Base-by-base conservation (phyloP, 2,888 invertebrate species). In the Magallana nippona region DNA sequence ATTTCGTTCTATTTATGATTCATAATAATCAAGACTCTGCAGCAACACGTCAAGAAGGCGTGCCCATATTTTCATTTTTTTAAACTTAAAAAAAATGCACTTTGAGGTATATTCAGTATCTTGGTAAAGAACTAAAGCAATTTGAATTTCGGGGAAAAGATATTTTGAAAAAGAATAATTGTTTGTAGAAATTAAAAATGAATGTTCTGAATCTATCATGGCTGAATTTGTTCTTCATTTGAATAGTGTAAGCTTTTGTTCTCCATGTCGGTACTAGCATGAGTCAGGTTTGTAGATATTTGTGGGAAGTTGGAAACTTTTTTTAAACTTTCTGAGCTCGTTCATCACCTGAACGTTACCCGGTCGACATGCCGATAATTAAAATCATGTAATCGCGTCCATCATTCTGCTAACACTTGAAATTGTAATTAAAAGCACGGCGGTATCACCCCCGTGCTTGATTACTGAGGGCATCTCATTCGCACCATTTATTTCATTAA, bases 361-460 rank as follows among this genome's bases (percentile, higher is more conserved):
- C 32, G 71, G 19, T 10, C 71, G 71, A 71, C 71, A 71, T 71
- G 71, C 71, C 71, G 27, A 71, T 71, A 71, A 78, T 78, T 78
- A 55, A 78, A 78, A 55, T 78, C 56, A 80, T 80, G 32, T 55
- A 57, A 57, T 80, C 13, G 13, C 80, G 57, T 80, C 80, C 58
- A 57, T 80, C 80, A 80, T 57, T 80, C 32, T 80, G 80, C 27
- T 80, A 56, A 57, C 80, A 80, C 80, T 80, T 80, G 80, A 71
- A 71, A 71, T 22, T 71, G 71, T 71, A 71, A 71, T 71, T 71
- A 71, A 71, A 71, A 71, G 71, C 71, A 71, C 27, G 71, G 71
- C 27, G 71, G 17, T 71, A 71, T 71, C 71, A 71, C 27, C 71
- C 44, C 32, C 1, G 15, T 27, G 19, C 27, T 27, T 71, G 71